Evolutionary conservation across 2,113 vertebrate genomes (phyloP).

Genomic region (Epinephelus lanceolatus): DNA sequence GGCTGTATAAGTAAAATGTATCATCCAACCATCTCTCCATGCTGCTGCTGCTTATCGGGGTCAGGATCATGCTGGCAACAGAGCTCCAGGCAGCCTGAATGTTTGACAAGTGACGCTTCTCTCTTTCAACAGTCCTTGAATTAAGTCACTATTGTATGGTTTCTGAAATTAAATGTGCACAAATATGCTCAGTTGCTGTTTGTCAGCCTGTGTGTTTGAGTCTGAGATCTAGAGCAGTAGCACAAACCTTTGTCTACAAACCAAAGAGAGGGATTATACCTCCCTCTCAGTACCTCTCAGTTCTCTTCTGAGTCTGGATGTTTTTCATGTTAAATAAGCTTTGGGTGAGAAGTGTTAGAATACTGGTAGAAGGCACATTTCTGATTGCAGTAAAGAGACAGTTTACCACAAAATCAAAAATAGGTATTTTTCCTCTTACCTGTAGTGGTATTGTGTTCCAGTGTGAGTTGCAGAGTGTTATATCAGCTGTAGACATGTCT

Average conservation of each 20-base stretch:
- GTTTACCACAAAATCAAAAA: neutral
- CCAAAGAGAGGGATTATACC: neutral
- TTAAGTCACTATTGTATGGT: neutral
- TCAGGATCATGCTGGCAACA: constrained; percentile 26
- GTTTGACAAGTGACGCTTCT: neutral
- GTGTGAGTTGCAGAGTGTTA: no score
- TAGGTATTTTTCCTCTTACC: no score
- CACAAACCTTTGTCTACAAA: neutral
- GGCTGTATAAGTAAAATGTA: constrained; percentile 1
- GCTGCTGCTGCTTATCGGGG: constrained; percentile 17
- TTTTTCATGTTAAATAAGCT: neutral
- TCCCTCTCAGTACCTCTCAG: neutral
- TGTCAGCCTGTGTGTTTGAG: constrained; percentile 1
- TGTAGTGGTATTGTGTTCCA: no score
- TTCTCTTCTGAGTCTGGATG: neutral
- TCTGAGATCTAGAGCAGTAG: neutral
- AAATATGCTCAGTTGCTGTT: neutral
- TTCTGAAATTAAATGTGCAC: constrained; percentile 1
- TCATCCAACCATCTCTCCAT: constrained; percentile 8
- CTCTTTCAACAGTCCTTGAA: neutral
- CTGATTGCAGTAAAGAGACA: neutral
- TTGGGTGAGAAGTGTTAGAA: neutral
- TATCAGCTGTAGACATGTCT: no score
- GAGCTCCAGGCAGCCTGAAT: constrained; percentile 11
- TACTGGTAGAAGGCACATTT: constrained; percentile 2